A percentile compares a stretch with the other conserved stretches of the same genome.
Conservation (phyloP, 2,888 invertebrate species). For the Nephrocerus scutellatus region DNA sequence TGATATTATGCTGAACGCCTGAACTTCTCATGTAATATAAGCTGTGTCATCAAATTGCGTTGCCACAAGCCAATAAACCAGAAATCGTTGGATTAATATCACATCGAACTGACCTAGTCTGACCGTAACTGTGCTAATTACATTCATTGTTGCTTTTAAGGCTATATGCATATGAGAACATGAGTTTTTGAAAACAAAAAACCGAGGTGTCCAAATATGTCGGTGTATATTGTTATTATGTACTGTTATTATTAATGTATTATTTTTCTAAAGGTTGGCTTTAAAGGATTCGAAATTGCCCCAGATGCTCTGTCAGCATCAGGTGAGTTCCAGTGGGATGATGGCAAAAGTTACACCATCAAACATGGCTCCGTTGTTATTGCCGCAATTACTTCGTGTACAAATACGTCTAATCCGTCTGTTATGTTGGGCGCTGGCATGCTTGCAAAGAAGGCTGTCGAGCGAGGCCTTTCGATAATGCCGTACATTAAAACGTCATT, state of each 20-base stretch:
- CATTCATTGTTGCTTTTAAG: not conserved
- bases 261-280: constrained; percentile 61
- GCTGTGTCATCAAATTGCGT: no score
- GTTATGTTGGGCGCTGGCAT: constrained; percentile 97
- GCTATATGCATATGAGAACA: no score
- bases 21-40: no score
- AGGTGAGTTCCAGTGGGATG: constrained; percentile 69
- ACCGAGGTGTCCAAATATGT: no score
- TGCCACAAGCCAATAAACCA: no score
- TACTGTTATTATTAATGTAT: constrained; percentile 15
- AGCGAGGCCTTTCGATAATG: constrained; percentile 76
- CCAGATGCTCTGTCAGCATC: constrained; percentile 56
- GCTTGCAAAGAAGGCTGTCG: constrained; percentile 89
- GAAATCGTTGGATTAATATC: no score
- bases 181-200: no score
- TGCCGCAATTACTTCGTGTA: constrained; percentile 96
- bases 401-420: constrained; percentile 96
- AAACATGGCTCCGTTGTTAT: constrained; percentile 91
- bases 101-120: constrained; percentile 37
- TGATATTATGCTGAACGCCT: no score
- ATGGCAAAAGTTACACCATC: constrained; percentile 71
- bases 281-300: constrained; percentile 82
- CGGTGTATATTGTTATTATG: no score
- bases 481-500: constrained; percentile 96
- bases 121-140: constrained; percentile 7